These are phyloP conservation scores for Scaptomyza graminum DNA, from an alignment of 1,140 invertebrate species.

Conservation along the genomic window DNA sequence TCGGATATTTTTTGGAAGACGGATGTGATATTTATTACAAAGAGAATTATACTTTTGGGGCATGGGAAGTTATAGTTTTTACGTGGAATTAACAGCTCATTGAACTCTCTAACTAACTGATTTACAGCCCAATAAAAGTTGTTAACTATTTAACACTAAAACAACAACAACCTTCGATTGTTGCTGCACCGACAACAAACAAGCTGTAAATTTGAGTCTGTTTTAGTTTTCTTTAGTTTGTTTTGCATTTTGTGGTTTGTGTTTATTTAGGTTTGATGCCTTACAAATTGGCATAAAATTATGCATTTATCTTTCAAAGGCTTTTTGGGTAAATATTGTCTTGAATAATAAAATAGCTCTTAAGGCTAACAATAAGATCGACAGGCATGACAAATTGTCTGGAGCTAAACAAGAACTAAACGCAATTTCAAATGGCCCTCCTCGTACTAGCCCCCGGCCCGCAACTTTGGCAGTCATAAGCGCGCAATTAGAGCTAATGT, in stretches of 20 bases:
- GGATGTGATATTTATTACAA: slow-evolving; percentile 62
- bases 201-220: neutral
- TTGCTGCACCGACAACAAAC: slow-evolving; percentile 6
- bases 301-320: slow-evolving; percentile 56
- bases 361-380: slow-evolving; percentile 42
- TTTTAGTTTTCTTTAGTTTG: neutral
- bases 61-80: slow-evolving; percentile 20
- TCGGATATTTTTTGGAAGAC: slow-evolving; percentile 20
- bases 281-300: slow-evolving; percentile 50
- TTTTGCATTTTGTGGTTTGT: neutral
- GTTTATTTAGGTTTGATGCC: slow-evolving; percentile 34
- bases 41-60: slow-evolving; percentile 21
- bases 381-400: slow-evolving; percentile 59
- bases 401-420: slow-evolving; percentile 40
- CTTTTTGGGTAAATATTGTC: slow-evolving; percentile 10
- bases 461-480: slow-evolving; percentile 13
- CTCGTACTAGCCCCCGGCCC: too few species aligned
- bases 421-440: slow-evolving; percentile 33
- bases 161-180: slow-evolving; percentile 35
- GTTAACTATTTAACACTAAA: slow-evolving; percentile 50
- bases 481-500: slow-evolving; percentile 49
- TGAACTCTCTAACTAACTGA: slow-evolving; percentile 44
- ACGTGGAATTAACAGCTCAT: slow-evolving; percentile 50
- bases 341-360: slow-evolving; percentile 32
- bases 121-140: slow-evolving; percentile 43